Evolutionary conservation across 1,140 invertebrate genomes (phyloP), one percentile per base, ranked within the genome.

Genomic region (Euura lappo): DNA sequence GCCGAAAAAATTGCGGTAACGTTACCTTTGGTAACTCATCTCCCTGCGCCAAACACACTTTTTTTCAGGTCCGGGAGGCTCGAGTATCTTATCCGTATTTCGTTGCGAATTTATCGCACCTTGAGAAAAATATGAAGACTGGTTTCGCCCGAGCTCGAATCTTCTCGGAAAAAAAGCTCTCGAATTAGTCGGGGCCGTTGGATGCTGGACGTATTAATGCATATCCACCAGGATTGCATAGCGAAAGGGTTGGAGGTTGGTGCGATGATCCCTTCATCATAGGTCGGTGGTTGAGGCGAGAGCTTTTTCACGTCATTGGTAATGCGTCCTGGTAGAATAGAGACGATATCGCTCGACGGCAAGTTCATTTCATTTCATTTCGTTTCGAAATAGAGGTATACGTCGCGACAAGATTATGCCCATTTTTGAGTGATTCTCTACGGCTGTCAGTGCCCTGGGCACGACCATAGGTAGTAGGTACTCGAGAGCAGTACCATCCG

Each of bases 61-160:
- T 60, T 60, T 60, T 60, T 8, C 13, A n/a, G 8, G 13, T 5
- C 51, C 51, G 51, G 13, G 51, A 28, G 51, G 10, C 70, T 76
- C 76, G 74, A 78, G 74, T 79, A 76, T 74, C 75, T 79, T 77
- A 75, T 68, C 73, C 73, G 75, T 80, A 78, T 79, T 80, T 79
- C 70, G 75, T 77, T 76, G 77, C 73, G 76, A 81, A 79, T 82
- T 76, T 78, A 79, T 79, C 77, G 76, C 76, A 65, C 70, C 73
- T 67, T 72, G 72, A 65, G 76, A 78, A 76, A 78, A 78, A 79
- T 79, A 78, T 80, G 79, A 81, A 82, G 79, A 79, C 80, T 79
- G 78, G 78, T 80, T 81, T 81, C 77, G 75, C 28, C 28, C 28
- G 28, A 28, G 28, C 28, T 28, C 28, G 28, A 28, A 28, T 28